phyloP scores from a whole-genome alignment of 1,140 invertebrate genomes.

The Drosophila baimaii region DNA sequence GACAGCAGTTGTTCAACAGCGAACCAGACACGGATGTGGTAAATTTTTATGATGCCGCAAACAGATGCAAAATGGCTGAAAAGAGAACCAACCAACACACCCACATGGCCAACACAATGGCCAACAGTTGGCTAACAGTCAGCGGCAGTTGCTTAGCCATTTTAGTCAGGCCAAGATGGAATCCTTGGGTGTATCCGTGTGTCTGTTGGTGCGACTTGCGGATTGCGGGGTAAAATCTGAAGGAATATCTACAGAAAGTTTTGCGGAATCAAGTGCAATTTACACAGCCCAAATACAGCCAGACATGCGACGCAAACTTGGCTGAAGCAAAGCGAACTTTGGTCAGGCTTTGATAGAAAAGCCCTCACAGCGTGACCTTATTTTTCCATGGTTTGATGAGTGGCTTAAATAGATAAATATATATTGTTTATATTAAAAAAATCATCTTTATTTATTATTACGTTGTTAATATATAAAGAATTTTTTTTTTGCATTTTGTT shows the following conservation, averaged over 20 bases:
- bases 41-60: conserved; percentile 83
- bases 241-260: conserved; percentile 8
- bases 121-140: conserved; percentile 55
- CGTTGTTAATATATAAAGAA: background rate
- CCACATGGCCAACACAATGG: conserved; percentile 59
- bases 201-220: conserved; percentile 5
- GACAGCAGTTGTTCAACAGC: conserved; percentile 75
- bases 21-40: conserved; percentile 78
- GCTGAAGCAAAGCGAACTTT: conserved; percentile 14
- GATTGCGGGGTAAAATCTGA: background rate
- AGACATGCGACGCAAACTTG: conserved; percentile 22
- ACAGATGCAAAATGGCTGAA: conserved; percentile 81
- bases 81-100: conserved; percentile 50
- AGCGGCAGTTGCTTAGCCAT: conserved; percentile 67
- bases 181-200: background rate
- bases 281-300: conserved; percentile 33
- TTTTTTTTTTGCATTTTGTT: background rate
- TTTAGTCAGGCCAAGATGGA: conserved; percentile 35
- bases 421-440: background rate
- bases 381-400: background rate
- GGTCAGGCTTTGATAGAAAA: background rate
- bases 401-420: background rate
- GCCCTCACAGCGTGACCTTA: conserved; percentile 17
- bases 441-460: background rate
- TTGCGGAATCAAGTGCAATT: conserved; percentile 34